A percentile compares a stretch with the other conserved stretches of the same genome.
Conservation (phyloP, 2,797 vertebrate genomes). For the Passerculus sandwichensis region DNA sequence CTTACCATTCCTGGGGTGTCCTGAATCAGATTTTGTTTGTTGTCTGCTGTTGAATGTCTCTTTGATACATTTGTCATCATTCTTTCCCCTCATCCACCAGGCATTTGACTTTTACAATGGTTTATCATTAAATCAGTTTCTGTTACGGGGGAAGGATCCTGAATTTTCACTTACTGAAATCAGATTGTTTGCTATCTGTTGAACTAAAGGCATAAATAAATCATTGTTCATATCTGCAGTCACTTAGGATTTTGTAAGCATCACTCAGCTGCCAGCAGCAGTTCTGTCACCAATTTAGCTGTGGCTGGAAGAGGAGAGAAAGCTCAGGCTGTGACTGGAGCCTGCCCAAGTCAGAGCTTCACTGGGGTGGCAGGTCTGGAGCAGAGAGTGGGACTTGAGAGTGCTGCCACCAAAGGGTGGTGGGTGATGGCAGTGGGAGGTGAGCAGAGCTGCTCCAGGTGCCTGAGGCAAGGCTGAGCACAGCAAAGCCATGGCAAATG, state of each 20-base stretch:
- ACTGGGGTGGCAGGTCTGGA: not conserved
- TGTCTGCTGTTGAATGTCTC: not conserved
- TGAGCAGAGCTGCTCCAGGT: not conserved
- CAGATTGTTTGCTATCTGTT: not conserved
- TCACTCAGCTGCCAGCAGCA: slow-evolving; percentile 33
- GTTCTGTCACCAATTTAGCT: not conserved
- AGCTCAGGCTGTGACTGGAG: not conserved
- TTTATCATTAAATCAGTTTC: not conserved
- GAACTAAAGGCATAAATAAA: not conserved
- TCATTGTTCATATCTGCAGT: not conserved
- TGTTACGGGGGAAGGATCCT: not conserved
- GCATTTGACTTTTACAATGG: not conserved
- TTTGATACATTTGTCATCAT: not conserved
- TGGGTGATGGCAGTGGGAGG: not conserved
- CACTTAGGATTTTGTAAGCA: not conserved
- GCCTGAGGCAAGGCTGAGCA: not conserved
- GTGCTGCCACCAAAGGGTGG: not conserved
- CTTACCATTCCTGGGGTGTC: not conserved
- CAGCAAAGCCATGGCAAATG: not conserved
- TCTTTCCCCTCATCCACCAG: not conserved
- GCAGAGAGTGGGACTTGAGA: not conserved
- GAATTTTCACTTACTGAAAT: not conserved
- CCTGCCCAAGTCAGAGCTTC: not conserved
- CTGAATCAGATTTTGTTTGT: not conserved
- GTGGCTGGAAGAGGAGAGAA: not conserved